Evolutionary conservation across 1,140 invertebrate genomes (phyloP).

Genomic region (Bombus sylvicola): DNA sequence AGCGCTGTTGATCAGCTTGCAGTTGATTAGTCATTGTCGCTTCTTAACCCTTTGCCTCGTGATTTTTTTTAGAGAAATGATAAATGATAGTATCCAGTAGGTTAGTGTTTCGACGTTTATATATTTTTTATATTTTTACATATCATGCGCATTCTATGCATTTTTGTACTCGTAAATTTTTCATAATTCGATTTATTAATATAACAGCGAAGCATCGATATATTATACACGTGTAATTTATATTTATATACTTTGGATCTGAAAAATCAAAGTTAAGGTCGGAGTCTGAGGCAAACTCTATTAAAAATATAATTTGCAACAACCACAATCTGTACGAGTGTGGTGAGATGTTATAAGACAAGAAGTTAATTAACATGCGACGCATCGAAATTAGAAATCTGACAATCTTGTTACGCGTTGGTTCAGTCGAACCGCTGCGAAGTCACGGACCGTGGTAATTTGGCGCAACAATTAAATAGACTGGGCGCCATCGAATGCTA

Average conservation of each 20-base stretch:
- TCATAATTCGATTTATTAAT: too few species aligned
- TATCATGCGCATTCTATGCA: too few species aligned
- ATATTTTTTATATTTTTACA: too few species aligned
- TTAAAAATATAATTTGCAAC: background rate
- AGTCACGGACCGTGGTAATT: background rate
- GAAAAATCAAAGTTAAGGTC: background rate
- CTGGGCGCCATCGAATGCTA: slow-evolving; percentile 23
- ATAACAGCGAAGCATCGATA: too few species aligned
- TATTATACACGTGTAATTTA: background rate
- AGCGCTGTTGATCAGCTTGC: background rate
- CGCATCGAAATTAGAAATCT: background rate
- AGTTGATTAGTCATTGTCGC: background rate
- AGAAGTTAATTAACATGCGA: background rate
- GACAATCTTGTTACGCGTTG: background rate
- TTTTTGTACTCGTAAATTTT: too few species aligned
- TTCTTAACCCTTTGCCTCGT: background rate
- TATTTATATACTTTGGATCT: background rate
- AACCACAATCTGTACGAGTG: background rate
- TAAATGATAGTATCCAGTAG: too few species aligned
- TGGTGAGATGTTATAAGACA: background rate
- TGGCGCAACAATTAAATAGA: slow-evolving; percentile 26
- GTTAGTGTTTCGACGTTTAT: too few species aligned
- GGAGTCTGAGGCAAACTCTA: background rate
- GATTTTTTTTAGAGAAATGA: too few species aligned
- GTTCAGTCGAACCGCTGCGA: background rate